Conservation (phyloP, 2,113 vertebrate genomes). For the Otolemur garnettii region DNA sequence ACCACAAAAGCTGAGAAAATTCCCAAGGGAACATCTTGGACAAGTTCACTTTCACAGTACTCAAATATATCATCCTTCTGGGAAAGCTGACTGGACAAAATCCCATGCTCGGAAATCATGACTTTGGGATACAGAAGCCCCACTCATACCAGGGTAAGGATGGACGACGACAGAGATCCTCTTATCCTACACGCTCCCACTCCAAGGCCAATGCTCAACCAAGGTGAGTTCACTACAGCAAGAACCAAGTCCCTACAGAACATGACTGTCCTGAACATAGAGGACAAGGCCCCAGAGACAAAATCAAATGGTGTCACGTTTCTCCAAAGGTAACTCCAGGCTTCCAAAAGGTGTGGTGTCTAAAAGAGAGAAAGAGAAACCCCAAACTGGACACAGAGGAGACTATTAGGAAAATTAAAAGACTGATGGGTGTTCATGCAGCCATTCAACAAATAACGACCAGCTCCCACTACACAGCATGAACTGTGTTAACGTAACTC, state of each 20-base stretch:
- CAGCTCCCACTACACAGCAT: background rate
- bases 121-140: background rate
- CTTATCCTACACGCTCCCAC: fast-evolving
- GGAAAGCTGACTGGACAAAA: background rate
- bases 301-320: background rate
- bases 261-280: too few relatives aligned
- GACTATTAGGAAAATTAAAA: background rate
- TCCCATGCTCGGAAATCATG: background rate
- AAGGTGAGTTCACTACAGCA: background rate
- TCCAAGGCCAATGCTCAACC: fast-evolving
- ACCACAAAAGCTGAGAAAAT: background rate
- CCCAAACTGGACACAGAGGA: background rate
- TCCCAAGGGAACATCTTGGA: background rate
- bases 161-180: background rate
- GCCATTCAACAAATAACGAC: background rate
- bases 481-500: background rate
- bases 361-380: background rate
- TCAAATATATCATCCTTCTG: background rate
- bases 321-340: background rate
- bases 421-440: background rate
- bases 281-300: background rate
- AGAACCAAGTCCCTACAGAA: background rate
- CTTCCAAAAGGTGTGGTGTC: background rate
- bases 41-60: background rate
- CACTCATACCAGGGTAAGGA: fast-evolving